These are phyloP conservation scores for Drosophila sp. DNA, from an alignment of 1,140 invertebrate genomes.

Conservation along the genomic window DNA sequence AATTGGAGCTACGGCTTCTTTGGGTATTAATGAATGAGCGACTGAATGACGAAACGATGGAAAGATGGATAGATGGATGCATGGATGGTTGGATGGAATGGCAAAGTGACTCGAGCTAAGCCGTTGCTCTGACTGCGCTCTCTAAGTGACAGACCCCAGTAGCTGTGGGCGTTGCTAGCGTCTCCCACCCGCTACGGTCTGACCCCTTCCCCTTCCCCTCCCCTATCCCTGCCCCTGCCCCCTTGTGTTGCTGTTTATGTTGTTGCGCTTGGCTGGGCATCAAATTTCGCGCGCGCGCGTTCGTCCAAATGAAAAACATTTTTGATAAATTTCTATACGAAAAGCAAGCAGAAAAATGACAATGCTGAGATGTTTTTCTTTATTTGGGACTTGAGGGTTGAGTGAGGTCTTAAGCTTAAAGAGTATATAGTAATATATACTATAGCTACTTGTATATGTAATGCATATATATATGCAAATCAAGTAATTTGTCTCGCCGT, in stretches of 20 bases:
- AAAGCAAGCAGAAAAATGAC: conserved; percentile 73
- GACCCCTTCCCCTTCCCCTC: neutral
- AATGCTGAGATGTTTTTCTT: conserved; percentile 74
- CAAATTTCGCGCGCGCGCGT: conserved; percentile 62
- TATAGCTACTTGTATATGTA: neutral
- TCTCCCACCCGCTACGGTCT: neutral
- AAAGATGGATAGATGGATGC: neutral
- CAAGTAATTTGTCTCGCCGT: conserved; percentile 77
- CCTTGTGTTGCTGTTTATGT: conserved; percentile 35
- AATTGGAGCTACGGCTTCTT: conserved; percentile 51
- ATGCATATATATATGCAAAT: conserved; percentile 67
- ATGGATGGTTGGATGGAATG: neutral
- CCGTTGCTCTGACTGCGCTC: conserved; percentile 30
- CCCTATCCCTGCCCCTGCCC: too few relatives aligned
- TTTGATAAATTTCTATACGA: conserved; percentile 74
- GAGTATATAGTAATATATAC: conserved; percentile 42
- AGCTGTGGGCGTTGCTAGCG: conserved; percentile 30
- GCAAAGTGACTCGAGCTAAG: conserved; percentile 57
- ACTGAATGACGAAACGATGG: conserved; percentile 13
- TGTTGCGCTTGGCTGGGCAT: conserved; percentile 71
- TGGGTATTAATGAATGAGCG: conserved; percentile 74
- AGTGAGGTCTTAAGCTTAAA: conserved; percentile 18
- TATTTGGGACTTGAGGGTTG: conserved; percentile 23
- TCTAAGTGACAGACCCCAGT: conserved; percentile 50
- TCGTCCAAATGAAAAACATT: conserved; percentile 35